Conservation (phyloP, 2,113 vertebrate species). For the Orientallactaga bullata region DNA sequence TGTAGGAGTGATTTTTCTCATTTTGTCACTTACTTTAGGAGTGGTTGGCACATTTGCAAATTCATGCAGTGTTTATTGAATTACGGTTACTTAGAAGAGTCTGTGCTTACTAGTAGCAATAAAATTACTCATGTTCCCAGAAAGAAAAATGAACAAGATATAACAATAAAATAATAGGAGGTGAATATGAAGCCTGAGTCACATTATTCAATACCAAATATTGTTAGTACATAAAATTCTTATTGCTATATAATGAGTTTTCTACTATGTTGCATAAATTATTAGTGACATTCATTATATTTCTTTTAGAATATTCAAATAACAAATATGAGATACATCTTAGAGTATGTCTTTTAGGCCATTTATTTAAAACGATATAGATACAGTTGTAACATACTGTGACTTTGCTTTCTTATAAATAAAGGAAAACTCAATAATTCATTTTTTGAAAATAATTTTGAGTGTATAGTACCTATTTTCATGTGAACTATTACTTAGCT, state of each 20-base stretch:
- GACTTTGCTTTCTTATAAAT: not conserved
- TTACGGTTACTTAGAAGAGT: not conserved
- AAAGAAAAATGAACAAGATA: not conserved
- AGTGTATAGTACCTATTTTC: conserved; percentile 41
- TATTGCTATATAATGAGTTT: not conserved
- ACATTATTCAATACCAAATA: not conserved
- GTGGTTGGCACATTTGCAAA: not conserved
- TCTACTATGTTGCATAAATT: conserved; percentile 38
- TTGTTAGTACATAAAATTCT: not conserved
- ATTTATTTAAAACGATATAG: conserved; percentile 29
- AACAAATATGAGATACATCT: conserved; percentile 30
- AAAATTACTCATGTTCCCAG: not conserved
- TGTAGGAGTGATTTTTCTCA: not conserved
- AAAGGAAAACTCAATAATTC: conserved; percentile 57
- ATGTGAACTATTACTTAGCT: not conserved
- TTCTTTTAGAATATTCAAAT: conserved; percentile 56
- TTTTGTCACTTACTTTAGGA: not conserved
- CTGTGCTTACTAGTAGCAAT: not conserved
- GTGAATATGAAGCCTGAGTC: not conserved
- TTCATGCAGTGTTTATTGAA: not conserved
- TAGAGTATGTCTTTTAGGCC: conserved; percentile 10
- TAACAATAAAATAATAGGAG: not conserved
- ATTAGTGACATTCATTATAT: conserved; percentile 25
- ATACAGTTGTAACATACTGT: conserved; percentile 2
- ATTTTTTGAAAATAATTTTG: conserved; percentile 46